A percentile compares a stretch with the other conserved stretches of the same genome.
Evolutionary conservation across 2,888 invertebrate genomes (phyloP).

Genomic region (Phalangium opilio): DNA sequence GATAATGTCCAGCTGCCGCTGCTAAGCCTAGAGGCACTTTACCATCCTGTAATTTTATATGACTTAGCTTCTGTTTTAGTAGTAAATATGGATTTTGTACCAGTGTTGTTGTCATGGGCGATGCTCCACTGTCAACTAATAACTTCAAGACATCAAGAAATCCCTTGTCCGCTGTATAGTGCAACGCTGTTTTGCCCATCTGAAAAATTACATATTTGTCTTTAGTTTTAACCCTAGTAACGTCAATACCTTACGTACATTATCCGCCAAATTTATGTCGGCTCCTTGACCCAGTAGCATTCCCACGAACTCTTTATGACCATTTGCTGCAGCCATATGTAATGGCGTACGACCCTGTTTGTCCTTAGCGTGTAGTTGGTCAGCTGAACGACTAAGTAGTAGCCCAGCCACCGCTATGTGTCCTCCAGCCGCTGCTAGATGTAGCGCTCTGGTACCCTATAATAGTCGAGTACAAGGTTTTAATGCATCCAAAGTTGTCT

Average conservation of each 20-base stretch:
- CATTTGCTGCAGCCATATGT: conserved; percentile 91
- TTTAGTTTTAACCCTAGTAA: background rate
- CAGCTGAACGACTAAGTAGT: conserved; percentile 85
- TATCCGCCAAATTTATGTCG: conserved; percentile 93
- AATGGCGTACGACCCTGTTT: conserved; percentile 92
- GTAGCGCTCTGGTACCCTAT: conserved; percentile 92
- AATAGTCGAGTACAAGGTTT: too few relatives aligned
- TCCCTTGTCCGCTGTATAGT: conserved; percentile 87
- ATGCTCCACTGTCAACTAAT: conserved; percentile 87
- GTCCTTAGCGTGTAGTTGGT: conserved; percentile 76
- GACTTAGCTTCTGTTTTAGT: too few relatives aligned
- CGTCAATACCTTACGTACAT: conserved; percentile 34
- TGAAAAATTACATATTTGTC: conserved; percentile 20
- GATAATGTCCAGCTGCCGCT: conserved; percentile 90
- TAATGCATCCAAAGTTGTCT: too few relatives aligned
- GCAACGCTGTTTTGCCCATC: conserved; percentile 89
- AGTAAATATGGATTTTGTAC: too few relatives aligned
- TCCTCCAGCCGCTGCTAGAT: conserved; percentile 94
- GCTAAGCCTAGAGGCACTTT: conserved; percentile 97
- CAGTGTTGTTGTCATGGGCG: conserved; percentile 86
- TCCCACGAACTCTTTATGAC: conserved; percentile 97
- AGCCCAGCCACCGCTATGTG: conserved; percentile 94
- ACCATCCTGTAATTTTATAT: conserved; percentile 47
- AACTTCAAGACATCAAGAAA: conserved; percentile 87
- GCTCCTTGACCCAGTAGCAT: conserved; percentile 95